A percentile compares a stretch with the other conserved stretches of the same genome.
phyloP scores from a whole-genome alignment of 2,888 invertebrate genomes.

The Rotaria macrura region DNA sequence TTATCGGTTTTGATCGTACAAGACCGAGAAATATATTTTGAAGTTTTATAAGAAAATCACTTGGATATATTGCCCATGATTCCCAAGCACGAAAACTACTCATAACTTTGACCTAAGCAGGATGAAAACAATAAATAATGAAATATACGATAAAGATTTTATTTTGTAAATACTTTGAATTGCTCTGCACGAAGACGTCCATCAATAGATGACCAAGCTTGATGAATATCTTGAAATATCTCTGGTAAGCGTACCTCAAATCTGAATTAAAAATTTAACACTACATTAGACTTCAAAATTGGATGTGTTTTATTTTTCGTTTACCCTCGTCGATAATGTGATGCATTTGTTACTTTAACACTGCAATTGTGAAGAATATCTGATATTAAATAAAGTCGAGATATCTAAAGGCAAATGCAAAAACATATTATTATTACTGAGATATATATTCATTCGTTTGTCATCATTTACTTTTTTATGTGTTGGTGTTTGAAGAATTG shows the following conservation, averaged over 20 bases:
- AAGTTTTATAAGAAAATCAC: conserved; percentile 72
- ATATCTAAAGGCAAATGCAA: conserved; percentile 57
- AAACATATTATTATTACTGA: not conserved
- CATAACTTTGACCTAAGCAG: conserved; percentile 60
- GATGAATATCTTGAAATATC: conserved; percentile 66
- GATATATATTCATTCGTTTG: not conserved
- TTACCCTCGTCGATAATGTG: conserved; percentile 62
- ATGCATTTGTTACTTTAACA: conserved; percentile 87
- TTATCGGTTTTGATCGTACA: conserved; percentile 36
- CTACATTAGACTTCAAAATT: not conserved
- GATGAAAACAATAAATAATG: not conserved
- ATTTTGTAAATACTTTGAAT: conserved; percentile 64
- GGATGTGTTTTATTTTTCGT: conserved; percentile 37
- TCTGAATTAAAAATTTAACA: conserved; percentile 52
- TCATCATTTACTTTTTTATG: conserved; percentile 60
- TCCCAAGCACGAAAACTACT: conserved; percentile 89
- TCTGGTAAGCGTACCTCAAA: conserved; percentile 70
- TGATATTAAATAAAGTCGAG: conserved; percentile 81
- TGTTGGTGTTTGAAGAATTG: conserved; percentile 64
- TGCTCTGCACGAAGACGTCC: conserved; percentile 85
- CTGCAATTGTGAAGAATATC: conserved; percentile 94
- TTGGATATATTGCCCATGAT: conserved; percentile 83
- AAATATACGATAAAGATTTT: not conserved
- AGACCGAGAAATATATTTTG: conserved; percentile 82
- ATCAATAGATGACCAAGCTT: conserved; percentile 64